phyloP scores from a whole-genome alignment of 2,113 vertebrate species.

The Excalfactoria chinensis region DNA sequence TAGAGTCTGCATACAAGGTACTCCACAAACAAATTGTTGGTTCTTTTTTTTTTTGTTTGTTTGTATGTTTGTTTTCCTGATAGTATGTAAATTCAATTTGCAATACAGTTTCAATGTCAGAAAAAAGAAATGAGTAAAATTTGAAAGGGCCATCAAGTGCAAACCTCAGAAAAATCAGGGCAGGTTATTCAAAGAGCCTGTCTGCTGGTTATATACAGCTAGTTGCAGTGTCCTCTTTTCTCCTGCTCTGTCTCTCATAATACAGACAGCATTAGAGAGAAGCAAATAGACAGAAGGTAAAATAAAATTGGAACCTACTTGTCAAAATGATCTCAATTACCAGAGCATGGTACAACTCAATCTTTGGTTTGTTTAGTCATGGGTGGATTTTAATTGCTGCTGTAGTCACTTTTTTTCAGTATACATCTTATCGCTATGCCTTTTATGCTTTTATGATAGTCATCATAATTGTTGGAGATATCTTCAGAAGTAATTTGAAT shows the following conservation, averaged over 20 bases:
- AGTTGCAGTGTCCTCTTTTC: neutral
- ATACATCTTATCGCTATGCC: slow-evolving; percentile 16
- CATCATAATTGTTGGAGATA: slow-evolving; percentile 38
- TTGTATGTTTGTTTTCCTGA: too few relatives aligned
- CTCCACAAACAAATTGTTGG: neutral
- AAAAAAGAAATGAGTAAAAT: neutral
- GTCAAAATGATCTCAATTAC: neutral
- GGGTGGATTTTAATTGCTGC: slow-evolving; percentile 43
- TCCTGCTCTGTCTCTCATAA: neutral
- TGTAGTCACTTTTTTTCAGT: slow-evolving; percentile 28
- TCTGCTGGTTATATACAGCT: neutral
- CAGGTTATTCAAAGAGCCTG: neutral
- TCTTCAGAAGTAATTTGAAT: slow-evolving; percentile 33
- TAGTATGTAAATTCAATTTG: neutral
- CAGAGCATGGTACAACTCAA: neutral
- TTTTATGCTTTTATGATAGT: slow-evolving; percentile 52
- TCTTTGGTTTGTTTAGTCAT: slow-evolving; percentile 6
- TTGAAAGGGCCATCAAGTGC: neutral
- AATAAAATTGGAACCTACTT: neutral
- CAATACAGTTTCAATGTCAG: neutral
- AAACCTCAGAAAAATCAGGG: neutral
- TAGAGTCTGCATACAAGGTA: neutral
- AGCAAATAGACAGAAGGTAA: neutral
- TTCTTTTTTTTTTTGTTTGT: neutral
- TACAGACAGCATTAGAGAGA: neutral